Evolutionary conservation across 2,797 vertebrate genomes (phyloP).

Genomic region (Emydoidea blandingii): DNA sequence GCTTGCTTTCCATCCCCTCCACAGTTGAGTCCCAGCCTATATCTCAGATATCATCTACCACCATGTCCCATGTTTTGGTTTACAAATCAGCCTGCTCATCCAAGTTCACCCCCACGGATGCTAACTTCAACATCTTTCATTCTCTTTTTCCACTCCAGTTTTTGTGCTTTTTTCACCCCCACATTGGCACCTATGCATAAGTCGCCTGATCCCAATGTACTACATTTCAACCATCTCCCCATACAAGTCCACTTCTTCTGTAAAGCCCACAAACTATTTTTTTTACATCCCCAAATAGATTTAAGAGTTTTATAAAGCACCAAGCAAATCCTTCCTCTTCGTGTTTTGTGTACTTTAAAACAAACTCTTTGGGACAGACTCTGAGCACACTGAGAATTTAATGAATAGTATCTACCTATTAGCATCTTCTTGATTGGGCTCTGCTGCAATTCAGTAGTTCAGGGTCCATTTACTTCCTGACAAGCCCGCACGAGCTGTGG

Average conservation of each 20-base stretch:
- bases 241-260: not conserved
- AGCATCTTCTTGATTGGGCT: not conserved
- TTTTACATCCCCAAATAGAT: too few species aligned
- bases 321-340: not conserved
- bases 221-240: not conserved
- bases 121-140: not conserved
- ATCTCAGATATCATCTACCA: not conserved
- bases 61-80: not conserved
- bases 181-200: not conserved
- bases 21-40: not conserved
- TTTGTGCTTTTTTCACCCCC: not conserved
- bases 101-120: not conserved
- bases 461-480: not conserved
- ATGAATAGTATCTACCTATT: not conserved
- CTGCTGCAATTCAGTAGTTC: not conserved
- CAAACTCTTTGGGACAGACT: not conserved
- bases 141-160: not conserved
- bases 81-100: not conserved
- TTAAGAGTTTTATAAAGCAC: not conserved
- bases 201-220: not conserved
- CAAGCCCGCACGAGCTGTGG: not conserved
- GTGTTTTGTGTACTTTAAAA: fast-evolving
- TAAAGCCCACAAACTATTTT: not conserved
- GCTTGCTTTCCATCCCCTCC: not conserved
- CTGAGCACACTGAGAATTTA: not conserved